Percentiles rank a stretch among this genome's conserved stretches.
phyloP scores from a whole-genome alignment of 2,888 invertebrate species.

The Julus scanicus region DNA sequence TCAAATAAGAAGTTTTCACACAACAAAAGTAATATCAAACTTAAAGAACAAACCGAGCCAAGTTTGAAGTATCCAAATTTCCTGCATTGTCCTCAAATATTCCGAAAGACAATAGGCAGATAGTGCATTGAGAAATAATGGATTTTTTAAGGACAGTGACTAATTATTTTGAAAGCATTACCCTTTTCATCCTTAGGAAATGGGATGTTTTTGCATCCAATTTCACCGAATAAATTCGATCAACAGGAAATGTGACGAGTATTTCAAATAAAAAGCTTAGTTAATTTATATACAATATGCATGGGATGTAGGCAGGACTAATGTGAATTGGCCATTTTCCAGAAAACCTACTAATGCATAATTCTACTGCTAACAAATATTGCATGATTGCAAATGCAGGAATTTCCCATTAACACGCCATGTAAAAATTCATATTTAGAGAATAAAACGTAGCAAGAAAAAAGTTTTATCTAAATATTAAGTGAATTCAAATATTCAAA shows the following conservation, averaged over 20 bases:
- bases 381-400: neutral
- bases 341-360: neutral
- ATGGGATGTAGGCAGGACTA: neutral
- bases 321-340: neutral
- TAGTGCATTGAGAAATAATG: neutral
- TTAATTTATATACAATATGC: neutral
- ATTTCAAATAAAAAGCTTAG: neutral
- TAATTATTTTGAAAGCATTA: neutral
- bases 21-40: neutral
- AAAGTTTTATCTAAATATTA: too few relatives aligned
- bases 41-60: neutral
- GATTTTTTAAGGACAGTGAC: neutral
- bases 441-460: too few relatives aligned
- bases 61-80: neutral
- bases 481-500: too few relatives aligned
- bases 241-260: neutral
- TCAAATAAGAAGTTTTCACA: neutral
- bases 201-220: slow-evolving; percentile 16
- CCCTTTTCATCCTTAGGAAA: neutral
- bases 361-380: neutral
- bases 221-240: neutral
- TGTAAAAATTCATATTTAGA: too few relatives aligned
- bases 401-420: neutral
- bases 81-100: neutral
- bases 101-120: neutral